phyloP scores from a whole-genome alignment of 2,797 vertebrate genomes.

The Sebastes nivosus region DNA sequence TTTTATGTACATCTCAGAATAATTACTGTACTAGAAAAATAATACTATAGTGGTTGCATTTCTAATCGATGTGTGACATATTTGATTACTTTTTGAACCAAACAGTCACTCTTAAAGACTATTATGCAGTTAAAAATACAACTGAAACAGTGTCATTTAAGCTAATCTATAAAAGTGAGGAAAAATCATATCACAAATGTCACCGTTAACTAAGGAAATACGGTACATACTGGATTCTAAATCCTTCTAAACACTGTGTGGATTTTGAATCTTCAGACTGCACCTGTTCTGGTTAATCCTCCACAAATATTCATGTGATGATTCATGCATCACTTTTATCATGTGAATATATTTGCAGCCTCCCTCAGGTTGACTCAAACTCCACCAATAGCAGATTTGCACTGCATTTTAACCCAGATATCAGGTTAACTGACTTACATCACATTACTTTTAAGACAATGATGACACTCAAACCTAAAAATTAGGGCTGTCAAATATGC shows the following conservation, averaged over 20 bases:
- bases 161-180: not conserved
- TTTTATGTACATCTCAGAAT: not conserved
- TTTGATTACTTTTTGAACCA: not conserved
- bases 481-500: too few species aligned
- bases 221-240: not conserved
- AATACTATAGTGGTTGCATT: not conserved
- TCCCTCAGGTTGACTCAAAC: not conserved
- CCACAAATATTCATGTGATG: not conserved
- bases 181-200: not conserved
- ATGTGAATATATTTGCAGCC: not conserved
- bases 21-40: not conserved
- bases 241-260: not conserved
- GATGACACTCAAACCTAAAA: not conserved
- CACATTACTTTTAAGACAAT: not conserved
- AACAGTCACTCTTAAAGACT: not conserved
- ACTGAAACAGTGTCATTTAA: not conserved
- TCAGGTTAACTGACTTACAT: not conserved
- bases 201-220: not conserved
- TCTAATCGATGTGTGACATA: not conserved
- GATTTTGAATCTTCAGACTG: not conserved
- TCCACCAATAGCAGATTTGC: not conserved
- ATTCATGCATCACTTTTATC: not conserved
- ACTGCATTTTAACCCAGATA: not conserved
- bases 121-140: not conserved
- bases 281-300: not conserved